Conservation (phyloP, 2,797 vertebrate genomes). For the Cryptoprocta ferox region DNA sequence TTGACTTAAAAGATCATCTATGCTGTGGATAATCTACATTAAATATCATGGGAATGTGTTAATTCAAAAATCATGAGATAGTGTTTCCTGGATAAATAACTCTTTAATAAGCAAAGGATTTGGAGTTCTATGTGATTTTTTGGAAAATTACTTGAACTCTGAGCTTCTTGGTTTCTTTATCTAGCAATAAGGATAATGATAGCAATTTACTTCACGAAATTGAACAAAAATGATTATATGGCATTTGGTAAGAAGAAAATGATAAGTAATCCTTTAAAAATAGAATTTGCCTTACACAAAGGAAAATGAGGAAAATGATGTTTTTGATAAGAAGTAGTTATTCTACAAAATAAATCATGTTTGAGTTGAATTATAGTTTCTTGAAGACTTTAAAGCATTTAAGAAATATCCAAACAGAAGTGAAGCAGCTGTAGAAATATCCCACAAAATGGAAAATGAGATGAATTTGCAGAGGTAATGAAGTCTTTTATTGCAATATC, state of each 20-base stretch:
- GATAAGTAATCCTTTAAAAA: slow-evolving; percentile 62
- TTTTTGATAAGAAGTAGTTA: slow-evolving; percentile 46
- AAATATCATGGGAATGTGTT: slow-evolving; percentile 4
- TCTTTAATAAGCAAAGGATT: slow-evolving; percentile 18
- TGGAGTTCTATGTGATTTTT: slow-evolving; percentile 19
- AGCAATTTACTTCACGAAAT: slow-evolving; percentile 61
- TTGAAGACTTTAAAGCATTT: slow-evolving; percentile 38
- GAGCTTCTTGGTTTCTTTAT: slow-evolving; percentile 59
- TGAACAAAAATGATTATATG: slow-evolving; percentile 60
- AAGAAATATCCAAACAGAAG: slow-evolving; percentile 58
- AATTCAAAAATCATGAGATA: slow-evolving; percentile 28
- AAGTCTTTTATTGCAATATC: slow-evolving; percentile 62
- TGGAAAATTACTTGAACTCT: slow-evolving; percentile 66
- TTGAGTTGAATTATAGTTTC: slow-evolving; percentile 55
- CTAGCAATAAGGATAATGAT: slow-evolving; percentile 53
- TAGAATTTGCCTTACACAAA: slow-evolving; percentile 40
- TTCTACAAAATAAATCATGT: slow-evolving; percentile 47
- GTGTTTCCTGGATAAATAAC: neutral
- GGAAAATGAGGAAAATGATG: slow-evolving; percentile 51
- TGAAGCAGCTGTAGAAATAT: slow-evolving; percentile 60
- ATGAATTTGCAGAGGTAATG: slow-evolving; percentile 69
- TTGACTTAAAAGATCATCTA: slow-evolving; percentile 55
- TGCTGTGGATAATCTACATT: slow-evolving; percentile 7
- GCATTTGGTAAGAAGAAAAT: slow-evolving; percentile 62
- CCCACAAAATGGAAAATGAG: slow-evolving; percentile 62